These are phyloP conservation scores for Catharus fuscescens DNA, from an alignment of 2,113 vertebrate species.

Conservation along the genomic window DNA sequence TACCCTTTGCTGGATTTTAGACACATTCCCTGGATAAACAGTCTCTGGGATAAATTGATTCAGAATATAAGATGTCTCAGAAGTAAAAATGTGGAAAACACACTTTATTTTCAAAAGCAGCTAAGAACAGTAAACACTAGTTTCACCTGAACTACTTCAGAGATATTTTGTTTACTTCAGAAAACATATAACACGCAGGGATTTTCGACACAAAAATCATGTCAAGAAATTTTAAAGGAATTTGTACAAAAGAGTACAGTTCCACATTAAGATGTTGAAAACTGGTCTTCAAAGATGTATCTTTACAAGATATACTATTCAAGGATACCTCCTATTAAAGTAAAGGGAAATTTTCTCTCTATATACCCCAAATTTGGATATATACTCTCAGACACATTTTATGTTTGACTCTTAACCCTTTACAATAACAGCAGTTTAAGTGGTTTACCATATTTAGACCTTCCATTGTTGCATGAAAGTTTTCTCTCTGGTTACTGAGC, in stretches of 20 bases:
- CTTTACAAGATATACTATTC: background rate
- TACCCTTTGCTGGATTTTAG: background rate
- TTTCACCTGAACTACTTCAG: background rate
- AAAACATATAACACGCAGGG: background rate
- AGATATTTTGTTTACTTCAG: background rate
- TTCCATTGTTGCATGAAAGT: background rate
- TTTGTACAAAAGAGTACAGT: background rate
- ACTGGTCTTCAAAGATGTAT: background rate
- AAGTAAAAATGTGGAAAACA: background rate
- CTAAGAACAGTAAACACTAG: background rate
- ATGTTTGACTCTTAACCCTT: background rate
- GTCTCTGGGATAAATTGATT: background rate
- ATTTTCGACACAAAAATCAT: background rate
- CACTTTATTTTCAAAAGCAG: background rate
- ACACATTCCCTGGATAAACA: background rate
- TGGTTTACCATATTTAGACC: background rate
- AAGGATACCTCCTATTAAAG: background rate
- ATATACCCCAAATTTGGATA: background rate
- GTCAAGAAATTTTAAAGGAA: background rate
- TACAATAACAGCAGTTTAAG: background rate
- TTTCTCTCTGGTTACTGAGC: background rate
- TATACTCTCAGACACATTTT: background rate
- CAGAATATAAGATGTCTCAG: background rate
- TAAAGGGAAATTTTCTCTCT: background rate
- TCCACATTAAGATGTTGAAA: background rate